phyloP scores from a whole-genome alignment of 2,797 vertebrate species.

The Sternotherus odoratus region DNA sequence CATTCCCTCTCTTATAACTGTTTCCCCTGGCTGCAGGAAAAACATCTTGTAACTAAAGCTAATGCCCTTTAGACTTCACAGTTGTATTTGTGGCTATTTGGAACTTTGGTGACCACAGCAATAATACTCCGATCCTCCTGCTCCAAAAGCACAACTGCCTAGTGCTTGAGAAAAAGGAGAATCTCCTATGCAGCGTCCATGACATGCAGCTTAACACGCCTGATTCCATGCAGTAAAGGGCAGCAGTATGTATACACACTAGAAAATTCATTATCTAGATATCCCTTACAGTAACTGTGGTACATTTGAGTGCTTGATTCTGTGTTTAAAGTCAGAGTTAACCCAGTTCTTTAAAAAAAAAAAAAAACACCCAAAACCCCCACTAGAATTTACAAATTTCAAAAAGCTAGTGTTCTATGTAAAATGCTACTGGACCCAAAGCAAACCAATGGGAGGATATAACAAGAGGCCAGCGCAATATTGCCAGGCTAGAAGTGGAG shows the following conservation, averaged over 20 bases:
- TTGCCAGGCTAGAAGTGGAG: slow-evolving; percentile 7
- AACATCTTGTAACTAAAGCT: background rate
- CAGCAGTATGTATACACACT: background rate
- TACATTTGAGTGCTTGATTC: background rate
- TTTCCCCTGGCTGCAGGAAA: background rate
- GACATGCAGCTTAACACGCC: background rate
- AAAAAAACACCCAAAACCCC: background rate
- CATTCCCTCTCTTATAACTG: slow-evolving; percentile 5
- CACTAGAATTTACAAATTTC: background rate
- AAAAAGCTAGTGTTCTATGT: background rate
- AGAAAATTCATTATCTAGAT: background rate
- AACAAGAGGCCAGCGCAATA: background rate
- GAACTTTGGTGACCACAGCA: background rate
- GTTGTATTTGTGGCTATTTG: background rate
- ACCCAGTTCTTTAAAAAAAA: background rate
- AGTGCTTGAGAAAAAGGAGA: background rate
- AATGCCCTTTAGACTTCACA: background rate
- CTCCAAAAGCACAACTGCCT: background rate
- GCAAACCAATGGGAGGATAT: background rate
- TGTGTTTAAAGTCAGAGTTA: background rate
- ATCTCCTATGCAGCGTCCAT: background rate
- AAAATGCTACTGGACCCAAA: background rate
- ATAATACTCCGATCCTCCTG: background rate
- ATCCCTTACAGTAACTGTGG: background rate
- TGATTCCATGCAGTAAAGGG: background rate